A percentile compares a stretch with the other conserved stretches of the same genome.
Evolutionary conservation across 2,888 invertebrate species (phyloP).

Genomic region (Drosophila setosimentum): DNA sequence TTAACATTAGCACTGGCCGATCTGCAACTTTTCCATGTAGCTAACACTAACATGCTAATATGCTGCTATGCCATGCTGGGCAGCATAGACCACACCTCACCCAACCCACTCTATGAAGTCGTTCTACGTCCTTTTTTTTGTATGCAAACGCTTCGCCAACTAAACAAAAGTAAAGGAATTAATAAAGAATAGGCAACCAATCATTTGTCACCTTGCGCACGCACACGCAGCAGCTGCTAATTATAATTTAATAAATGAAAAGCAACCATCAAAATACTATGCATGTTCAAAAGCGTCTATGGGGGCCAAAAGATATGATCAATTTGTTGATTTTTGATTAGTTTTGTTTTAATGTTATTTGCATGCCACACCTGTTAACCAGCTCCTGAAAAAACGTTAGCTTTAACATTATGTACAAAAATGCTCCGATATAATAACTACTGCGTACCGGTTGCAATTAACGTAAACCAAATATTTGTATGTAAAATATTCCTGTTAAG

Average conservation of each 20-base stretch:
- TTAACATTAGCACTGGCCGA: constrained; percentile 20
- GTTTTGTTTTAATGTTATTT: constrained; percentile 28
- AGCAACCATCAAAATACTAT: constrained; percentile 39
- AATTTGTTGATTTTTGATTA: constrained; percentile 17
- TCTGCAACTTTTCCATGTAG: constrained; percentile 20
- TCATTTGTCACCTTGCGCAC: constrained; percentile 60
- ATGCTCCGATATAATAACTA: constrained; percentile 25
- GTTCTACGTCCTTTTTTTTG: constrained; percentile 2
- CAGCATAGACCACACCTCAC: constrained; percentile 1
- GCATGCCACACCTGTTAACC: constrained; percentile 39
- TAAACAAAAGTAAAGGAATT: not conserved
- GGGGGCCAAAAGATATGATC: constrained; percentile 17
- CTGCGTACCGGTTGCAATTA: constrained; percentile 42
- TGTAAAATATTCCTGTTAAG: constrained; percentile 88
- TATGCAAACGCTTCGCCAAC: constrained; percentile 35
- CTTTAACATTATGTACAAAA: constrained; percentile 32
- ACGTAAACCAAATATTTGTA: constrained; percentile 69
- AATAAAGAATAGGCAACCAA: constrained; percentile 14
- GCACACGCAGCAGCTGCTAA: constrained; percentile 34
- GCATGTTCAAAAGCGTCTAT: constrained; percentile 47
- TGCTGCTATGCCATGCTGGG: constrained; percentile 8
- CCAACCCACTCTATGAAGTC: constrained; percentile 5
- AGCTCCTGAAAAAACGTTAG: constrained; percentile 23
- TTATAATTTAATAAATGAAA: too few relatives aligned
- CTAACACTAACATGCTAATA: constrained; percentile 8